These are phyloP conservation scores for Amphiduros pacificus DNA, from an alignment of 2,888 invertebrate genomes.

Conservation along the genomic window DNA sequence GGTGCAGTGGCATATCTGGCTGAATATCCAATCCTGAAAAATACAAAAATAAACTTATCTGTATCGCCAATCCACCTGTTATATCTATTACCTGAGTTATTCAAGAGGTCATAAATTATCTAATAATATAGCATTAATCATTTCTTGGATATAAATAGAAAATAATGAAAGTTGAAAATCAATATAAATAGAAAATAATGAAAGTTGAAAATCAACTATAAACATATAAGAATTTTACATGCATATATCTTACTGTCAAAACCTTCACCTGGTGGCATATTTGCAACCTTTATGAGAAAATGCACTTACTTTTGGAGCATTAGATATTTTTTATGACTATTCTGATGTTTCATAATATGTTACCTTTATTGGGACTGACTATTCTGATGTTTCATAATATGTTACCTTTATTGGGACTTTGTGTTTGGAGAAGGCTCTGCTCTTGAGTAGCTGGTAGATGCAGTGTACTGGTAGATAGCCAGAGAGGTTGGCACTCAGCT, in stretches of 20 bases:
- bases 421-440: constrained; percentile 91
- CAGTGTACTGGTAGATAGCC: constrained; percentile 95
- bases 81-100: not conserved
- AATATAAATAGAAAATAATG: not conserved
- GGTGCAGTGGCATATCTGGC: constrained; percentile 84
- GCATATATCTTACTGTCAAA: too few relatives aligned
- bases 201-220: not conserved
- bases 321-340: too few relatives aligned
- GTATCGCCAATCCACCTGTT: not conserved
- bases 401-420: constrained; percentile 88
- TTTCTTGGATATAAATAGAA: too few relatives aligned
- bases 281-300: too few relatives aligned
- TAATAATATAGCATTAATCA: too few relatives aligned
- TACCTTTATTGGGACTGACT: too few relatives aligned
- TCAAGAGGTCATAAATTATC: too few relatives aligned
- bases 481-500: constrained; percentile 82
- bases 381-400: too few relatives aligned
- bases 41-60: not conserved
- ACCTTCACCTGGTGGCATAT: too few relatives aligned
- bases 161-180: not conserved
- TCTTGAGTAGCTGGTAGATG: constrained; percentile 91
- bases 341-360: too few relatives aligned
- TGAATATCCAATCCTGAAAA: constrained; percentile 79
- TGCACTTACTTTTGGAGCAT: too few relatives aligned
- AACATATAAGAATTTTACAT: not conserved